phyloP scores from a whole-genome alignment of 2,888 invertebrate genomes.

The Limulus polyphemus region DNA sequence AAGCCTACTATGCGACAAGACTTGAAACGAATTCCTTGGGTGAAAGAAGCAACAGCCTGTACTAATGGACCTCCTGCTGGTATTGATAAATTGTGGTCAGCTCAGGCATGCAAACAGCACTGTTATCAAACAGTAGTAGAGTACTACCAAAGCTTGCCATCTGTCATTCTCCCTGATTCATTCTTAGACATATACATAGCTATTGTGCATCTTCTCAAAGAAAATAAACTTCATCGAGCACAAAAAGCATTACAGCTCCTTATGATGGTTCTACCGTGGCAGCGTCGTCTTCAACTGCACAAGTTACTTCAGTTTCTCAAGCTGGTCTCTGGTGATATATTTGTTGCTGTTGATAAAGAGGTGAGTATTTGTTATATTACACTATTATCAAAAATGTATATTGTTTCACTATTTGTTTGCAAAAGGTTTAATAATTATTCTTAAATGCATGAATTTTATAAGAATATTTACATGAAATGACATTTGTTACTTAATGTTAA shows the following conservation, averaged over 20 bases:
- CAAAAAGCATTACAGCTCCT: constrained; percentile 14
- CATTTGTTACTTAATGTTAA: background rate
- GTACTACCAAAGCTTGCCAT: constrained; percentile 10
- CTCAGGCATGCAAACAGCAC: constrained; percentile 18
- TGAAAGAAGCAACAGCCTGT: constrained; percentile 12
- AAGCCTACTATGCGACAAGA: constrained; percentile 10
- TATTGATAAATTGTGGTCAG: constrained; percentile 16
- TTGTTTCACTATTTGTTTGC: background rate
- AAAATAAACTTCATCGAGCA: constrained; percentile 6
- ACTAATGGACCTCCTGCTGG: constrained; percentile 13
- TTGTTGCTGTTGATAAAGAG: constrained; percentile 19
- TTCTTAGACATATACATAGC: constrained; percentile 15
- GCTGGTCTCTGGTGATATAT: constrained; percentile 16
- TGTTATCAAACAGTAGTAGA: constrained; percentile 18
- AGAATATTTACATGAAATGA: background rate
- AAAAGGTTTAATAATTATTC: background rate
- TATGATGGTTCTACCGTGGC: constrained; percentile 13
- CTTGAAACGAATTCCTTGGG: constrained; percentile 15
- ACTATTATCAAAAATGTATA: background rate
- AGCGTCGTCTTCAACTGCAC: constrained; percentile 12
- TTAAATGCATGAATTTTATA: background rate
- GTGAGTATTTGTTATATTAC: constrained; percentile 2
- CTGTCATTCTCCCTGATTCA: constrained; percentile 14
- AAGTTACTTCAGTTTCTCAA: constrained; percentile 16
- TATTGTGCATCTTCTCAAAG: constrained; percentile 13